These are phyloP conservation scores for Sminthurinus signatus DNA, from an alignment of 1,140 invertebrate genomes.

Conservation along the genomic window DNA sequence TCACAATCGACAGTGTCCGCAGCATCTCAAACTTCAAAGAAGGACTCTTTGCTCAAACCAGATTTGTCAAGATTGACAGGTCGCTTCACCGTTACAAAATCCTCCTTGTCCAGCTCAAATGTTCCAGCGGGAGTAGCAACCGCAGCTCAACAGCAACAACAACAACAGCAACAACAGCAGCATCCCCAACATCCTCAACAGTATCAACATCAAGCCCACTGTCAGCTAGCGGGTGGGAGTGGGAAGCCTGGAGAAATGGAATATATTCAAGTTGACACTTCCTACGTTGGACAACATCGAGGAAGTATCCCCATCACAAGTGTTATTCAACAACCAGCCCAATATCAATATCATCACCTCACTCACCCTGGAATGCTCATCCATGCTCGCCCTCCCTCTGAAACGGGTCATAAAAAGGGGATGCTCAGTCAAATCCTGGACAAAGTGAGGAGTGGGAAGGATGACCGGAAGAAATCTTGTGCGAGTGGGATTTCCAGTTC, in stretches of 20 bases:
- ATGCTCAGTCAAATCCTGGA: constrained; percentile 54
- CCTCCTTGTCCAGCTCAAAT: not conserved
- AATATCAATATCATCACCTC: not conserved
- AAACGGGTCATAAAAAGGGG: constrained; percentile 43
- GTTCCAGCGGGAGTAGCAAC: constrained; percentile 2
- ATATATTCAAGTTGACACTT: constrained; percentile 40
- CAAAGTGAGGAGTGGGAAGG: constrained; percentile 43
- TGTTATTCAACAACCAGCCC: too few species aligned
- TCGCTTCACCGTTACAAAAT: constrained; percentile 36
- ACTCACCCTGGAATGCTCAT: not conserved
- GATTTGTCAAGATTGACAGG: constrained; percentile 27
- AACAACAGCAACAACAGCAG: constrained; percentile 1
- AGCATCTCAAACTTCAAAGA: constrained; percentile 27
- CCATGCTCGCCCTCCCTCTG: not conserved
- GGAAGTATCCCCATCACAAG: constrained; percentile 3
- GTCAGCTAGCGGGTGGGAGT: not conserved
- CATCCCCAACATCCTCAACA: not conserved
- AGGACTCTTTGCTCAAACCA: constrained; percentile 24
- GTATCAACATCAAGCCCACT: constrained; percentile 9
- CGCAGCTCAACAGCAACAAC: constrained; percentile 2
- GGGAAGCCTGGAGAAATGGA: constrained; percentile 28
- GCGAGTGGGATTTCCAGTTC: constrained; percentile 32
- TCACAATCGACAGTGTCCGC: too few species aligned
- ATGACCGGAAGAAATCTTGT: constrained; percentile 39
- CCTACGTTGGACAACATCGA: constrained; percentile 18